Base-by-base conservation (phyloP, 2,797 vertebrate species). In the Ceyx erithaca region DNA sequence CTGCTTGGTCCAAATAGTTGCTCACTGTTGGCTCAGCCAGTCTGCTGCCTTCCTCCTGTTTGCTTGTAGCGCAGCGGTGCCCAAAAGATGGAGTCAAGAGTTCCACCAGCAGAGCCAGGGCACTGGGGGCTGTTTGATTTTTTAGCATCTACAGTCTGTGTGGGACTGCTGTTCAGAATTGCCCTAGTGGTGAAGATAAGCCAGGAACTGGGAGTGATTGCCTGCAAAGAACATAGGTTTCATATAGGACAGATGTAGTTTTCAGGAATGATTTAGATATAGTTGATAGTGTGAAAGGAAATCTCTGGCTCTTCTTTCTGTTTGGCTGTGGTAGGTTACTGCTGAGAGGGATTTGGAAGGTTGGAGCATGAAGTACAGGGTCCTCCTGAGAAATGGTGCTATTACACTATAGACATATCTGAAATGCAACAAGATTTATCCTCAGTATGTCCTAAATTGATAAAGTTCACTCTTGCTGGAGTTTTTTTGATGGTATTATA, bases 31-130 rank as follows among this genome's bases (percentile, higher is more conserved):
- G 45, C 35, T 80, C n/a, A 85, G 76, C 31, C 45, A 75, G 12
- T 41, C 21, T 40, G 3, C 54, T 69, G 37, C 37, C 49, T 70
- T 85, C 40, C 18, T 92, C 7, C 58, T 78, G 2, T 62, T 80
- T 83, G 13, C 55, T 85, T 80, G 26, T 8, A 66, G 40, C 40
- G 18, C 9, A 77, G 17, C 1, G 4, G 19, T 81, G 67, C 71
- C 85, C 95, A 86, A 93, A 93, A 85, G 87, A 88, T 85, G 73
- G 79, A 92, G 91, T 93, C 48, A 87, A 87, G 77, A 80, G 87
- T 81, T 93, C 87, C 41, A 64, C 69, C 40, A 66, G 51, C 58
- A 84, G 25, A 71, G 62, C 40, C 2, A 1, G 41, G 58, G 61
- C n/a, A 83, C 6, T 54, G 28, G 55, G 64, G 30, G 41, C 70